A percentile compares a stretch with the other conserved stretches of the same genome.
Evolutionary conservation across 1,140 invertebrate species (phyloP).

Genomic region (Drosophila oshimai): DNA sequence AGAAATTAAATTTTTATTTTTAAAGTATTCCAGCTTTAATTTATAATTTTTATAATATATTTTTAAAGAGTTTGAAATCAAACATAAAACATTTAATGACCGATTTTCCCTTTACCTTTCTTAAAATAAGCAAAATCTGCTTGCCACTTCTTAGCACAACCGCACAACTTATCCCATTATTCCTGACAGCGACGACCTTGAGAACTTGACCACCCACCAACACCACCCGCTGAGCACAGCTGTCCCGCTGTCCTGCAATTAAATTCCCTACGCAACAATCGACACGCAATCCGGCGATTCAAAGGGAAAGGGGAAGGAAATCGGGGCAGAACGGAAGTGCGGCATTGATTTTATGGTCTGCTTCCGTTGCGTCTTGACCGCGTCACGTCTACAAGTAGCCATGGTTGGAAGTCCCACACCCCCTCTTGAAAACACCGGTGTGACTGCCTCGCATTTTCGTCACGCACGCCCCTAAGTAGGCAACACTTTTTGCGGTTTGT

Average conservation of each 20-base stretch:
- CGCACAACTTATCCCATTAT: conserved; percentile 22
- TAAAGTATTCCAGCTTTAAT: no score
- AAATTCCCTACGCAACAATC: conserved; percentile 43
- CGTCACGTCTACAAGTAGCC: conserved; percentile 33
- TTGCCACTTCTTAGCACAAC: background rate
- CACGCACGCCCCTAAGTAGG: conserved; percentile 54
- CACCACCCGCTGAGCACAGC: background rate
- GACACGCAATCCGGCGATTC: conserved; percentile 28
- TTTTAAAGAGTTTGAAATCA: background rate
- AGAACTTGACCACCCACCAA: background rate
- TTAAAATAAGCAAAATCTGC: no score
- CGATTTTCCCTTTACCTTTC: no score
- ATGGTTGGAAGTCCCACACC: background rate
- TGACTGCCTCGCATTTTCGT: conserved; percentile 27
- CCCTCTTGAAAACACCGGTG: background rate
- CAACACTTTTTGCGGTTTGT: conserved; percentile 22
- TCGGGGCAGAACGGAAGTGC: conserved; percentile 9
- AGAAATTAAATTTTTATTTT: no score
- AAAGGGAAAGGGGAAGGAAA: background rate
- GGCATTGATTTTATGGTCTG: conserved; percentile 61
- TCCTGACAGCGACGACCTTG: conserved; percentile 33
- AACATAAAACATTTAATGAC: background rate
- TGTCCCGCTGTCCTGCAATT: conserved; percentile 5
- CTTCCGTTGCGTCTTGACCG: conserved; percentile 57
- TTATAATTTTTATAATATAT: background rate